These are phyloP conservation scores for Morpho deidamia DNA, from an alignment of 2,888 invertebrate genomes.

Conservation along the genomic window DNA sequence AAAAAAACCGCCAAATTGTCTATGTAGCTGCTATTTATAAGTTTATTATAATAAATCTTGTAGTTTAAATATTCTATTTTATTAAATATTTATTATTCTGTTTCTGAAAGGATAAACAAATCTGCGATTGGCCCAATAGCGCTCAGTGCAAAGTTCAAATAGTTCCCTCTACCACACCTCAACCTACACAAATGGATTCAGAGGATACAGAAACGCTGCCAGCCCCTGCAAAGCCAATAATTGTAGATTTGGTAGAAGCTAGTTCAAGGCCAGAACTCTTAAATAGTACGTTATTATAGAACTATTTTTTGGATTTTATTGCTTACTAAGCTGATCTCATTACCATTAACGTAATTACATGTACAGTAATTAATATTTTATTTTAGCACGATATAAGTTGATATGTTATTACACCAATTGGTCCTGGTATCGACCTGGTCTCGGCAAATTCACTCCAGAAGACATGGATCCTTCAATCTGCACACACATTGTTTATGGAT, in stretches of 20 bases:
- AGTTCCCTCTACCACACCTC: conserved; percentile 36
- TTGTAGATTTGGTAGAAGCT: conserved; percentile 26
- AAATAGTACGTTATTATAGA: conserved; percentile 42
- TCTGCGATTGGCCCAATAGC: conserved; percentile 85
- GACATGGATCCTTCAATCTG: conserved; percentile 92
- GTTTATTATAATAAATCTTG: no score
- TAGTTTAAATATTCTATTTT: no score
- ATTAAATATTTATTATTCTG: not conserved
- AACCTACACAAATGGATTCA: conserved; percentile 19
- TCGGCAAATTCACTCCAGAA: conserved; percentile 90
- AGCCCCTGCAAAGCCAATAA: conserved; percentile 21
- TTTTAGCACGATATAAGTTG: conserved; percentile 85
- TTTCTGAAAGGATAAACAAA: conserved; percentile 69
- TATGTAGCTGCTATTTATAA: no score
- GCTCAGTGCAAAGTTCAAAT: conserved; percentile 76
- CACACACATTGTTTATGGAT: conserved; percentile 95
- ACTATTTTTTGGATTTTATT: not conserved
- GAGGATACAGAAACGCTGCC: conserved; percentile 24
- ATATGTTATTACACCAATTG: conserved; percentile 96
- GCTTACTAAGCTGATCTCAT: not conserved
- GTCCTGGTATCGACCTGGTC: conserved; percentile 93
- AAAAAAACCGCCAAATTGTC: no score
- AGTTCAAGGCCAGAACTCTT: conserved; percentile 48
- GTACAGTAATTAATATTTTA: not conserved
- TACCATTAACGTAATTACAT: conserved; percentile 25